Percentiles rank a stretch among this genome's conserved stretches.
These are phyloP conservation scores for Lasioglossum albipes DNA, from an alignment of 1,140 invertebrate species.

Conservation along the genomic window DNA sequence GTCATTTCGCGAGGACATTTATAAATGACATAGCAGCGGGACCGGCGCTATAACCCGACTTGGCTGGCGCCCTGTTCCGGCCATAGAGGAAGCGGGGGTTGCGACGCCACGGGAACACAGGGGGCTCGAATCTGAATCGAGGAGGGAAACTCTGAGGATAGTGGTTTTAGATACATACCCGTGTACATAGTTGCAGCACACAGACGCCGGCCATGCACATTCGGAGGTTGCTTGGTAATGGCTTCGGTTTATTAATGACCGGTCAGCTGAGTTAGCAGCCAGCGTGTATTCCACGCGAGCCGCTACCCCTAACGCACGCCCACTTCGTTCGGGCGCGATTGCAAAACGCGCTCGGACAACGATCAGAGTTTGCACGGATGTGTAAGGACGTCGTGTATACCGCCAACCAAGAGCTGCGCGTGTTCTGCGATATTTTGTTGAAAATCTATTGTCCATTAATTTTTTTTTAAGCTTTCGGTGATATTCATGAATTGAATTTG, in stretches of 20 bases:
- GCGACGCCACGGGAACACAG: conserved; percentile 44
- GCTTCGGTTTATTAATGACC: conserved; percentile 80
- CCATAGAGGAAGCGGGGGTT: conserved; percentile 56
- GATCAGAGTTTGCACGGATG: neutral
- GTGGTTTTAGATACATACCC: conserved; percentile 70
- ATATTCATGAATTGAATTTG: too few species aligned
- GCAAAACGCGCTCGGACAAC: conserved; percentile 1
- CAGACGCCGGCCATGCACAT: conserved; percentile 65
- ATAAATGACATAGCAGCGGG: conserved; percentile 78
- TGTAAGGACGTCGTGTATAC: neutral
- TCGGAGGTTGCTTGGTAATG: conserved; percentile 77
- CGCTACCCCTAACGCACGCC: conserved; percentile 54
- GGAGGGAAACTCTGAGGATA: conserved; percentile 75
- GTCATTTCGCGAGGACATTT: conserved; percentile 79
- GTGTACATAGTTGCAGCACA: conserved; percentile 47
- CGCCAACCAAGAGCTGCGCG: too few species aligned
- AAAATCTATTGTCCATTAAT: too few species aligned
- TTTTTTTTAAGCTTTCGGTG: too few species aligned
- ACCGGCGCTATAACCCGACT: conserved; percentile 72
- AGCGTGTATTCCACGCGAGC: conserved; percentile 72
- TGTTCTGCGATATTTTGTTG: too few species aligned
- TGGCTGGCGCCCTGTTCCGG: conserved; percentile 61
- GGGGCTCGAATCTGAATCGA: conserved; percentile 65
- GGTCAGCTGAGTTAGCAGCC: conserved; percentile 74
- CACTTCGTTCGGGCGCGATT: neutral